These are phyloP conservation scores for Catalaphyllia jardinei DNA, from an alignment of 64 coral and sea anemone genomes.

Conservation along the genomic window DNA sequence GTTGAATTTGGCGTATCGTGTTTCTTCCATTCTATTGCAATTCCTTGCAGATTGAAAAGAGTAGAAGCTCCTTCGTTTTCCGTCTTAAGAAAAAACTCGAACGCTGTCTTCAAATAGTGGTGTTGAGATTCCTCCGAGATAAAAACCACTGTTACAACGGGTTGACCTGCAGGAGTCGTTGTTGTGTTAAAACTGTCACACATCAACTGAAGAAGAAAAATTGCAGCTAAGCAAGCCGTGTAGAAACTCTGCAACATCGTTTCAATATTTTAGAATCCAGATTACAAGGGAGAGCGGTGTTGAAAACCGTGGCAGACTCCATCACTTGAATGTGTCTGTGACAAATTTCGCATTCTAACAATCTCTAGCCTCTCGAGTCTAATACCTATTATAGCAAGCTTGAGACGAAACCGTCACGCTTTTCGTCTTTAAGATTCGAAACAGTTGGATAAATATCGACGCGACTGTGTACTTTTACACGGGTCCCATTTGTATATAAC, in stretches of 20 bases:
- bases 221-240: not conserved
- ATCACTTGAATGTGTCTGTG: not conserved
- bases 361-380: not conserved
- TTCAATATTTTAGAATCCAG: not conserved
- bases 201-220: not conserved
- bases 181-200: not conserved
- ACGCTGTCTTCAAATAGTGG: conserved; percentile 7
- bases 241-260: conserved; percentile 2
- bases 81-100: not conserved
- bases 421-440: not conserved
- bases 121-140: conserved; percentile 1
- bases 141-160: not conserved
- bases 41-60: not conserved
- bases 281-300: not conserved
- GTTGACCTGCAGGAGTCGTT: not conserved
- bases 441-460: not conserved
- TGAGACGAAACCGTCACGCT: not conserved
- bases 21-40: not conserved
- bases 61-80: not conserved
- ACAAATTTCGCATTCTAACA: too few relatives aligned
- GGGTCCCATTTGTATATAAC: not conserved
- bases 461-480: not conserved
- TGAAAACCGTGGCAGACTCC: not conserved
- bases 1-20: not conserved
- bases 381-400: not conserved